These are phyloP conservation scores for Talpa occidentalis DNA, from an alignment of 2,113 vertebrate genomes.

Conservation along the genomic window DNA sequence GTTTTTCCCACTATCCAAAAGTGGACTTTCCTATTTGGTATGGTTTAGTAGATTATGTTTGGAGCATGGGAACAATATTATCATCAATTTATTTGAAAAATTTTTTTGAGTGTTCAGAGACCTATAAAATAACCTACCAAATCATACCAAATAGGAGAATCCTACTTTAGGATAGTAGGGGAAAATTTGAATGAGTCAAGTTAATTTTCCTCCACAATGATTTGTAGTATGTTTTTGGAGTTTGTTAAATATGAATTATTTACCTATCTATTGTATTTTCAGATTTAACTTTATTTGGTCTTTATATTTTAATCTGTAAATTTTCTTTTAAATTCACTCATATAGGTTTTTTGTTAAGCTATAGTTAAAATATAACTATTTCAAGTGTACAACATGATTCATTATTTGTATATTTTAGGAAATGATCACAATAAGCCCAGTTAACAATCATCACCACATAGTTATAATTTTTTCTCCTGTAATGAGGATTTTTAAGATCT, in stretches of 20 bases:
- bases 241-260: slow-evolving; percentile 50
- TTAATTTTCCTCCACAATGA: slow-evolving; percentile 1
- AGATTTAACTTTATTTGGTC: slow-evolving; percentile 25
- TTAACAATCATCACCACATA: too few species aligned
- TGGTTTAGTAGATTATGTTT: neutral
- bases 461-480: too few species aligned
- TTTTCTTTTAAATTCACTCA: neutral
- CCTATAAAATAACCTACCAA: neutral
- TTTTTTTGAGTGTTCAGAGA: neutral
- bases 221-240: neutral
- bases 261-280: slow-evolving; percentile 29
- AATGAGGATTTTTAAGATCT: too few species aligned
- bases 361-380: neutral
- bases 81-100: neutral
- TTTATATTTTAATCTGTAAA: slow-evolving; percentile 40
- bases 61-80: neutral
- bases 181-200: neutral
- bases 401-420: neutral
- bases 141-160: neutral
- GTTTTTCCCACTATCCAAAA: neutral
- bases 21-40: neutral
- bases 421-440: too few species aligned
- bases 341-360: neutral
- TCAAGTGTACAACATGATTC: neutral
- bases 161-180: neutral